Base-by-base conservation (phyloP, 1,140 invertebrate species). In the Zophobas atratus region DNA sequence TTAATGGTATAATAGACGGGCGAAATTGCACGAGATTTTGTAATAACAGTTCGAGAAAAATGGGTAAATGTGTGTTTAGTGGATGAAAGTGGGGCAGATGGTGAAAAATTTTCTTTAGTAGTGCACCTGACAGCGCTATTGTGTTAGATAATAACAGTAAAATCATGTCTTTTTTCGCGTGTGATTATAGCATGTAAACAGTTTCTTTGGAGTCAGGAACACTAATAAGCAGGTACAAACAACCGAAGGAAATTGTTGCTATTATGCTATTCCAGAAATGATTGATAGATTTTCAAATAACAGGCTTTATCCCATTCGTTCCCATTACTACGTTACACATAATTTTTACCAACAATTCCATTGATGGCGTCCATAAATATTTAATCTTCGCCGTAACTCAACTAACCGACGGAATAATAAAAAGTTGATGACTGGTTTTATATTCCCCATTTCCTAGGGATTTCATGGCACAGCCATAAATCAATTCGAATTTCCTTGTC, bases 241-340 rank as follows among this genome's bases (percentile, higher is more conserved):
- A 67, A 43, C n/a, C 38, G n/a, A 20, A 67, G 39, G 39, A 67
- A 67, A 67, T 46, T 43, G 39, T 67, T 67, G 39, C 60, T 39
- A 67, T 60, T 60, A 60, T 60, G 36, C 36, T 39, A 60, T 67
- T 67, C 43, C n/a, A 67, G 8, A 4, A 20, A 8, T 32, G 39
- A 67, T 67, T 67, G 20, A 67, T 67, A 32, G 39, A 43, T 67
- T 67, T 67, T 67, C 20, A 67, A 43, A 67, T 67, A 46, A 67
- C 33, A 67, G 60, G 33, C 33, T 41, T 67, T 36, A 67, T 43
- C 20, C n/a, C 43, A 35, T 43, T 67, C 39, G 33, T 38, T 46
- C 33, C 39, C 8, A 38, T 39, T 39, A 32, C 38, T 35, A 57
- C 20, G 2, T 57, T 5, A 35, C 20, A 57, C 55, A 57, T 57